phyloP scores from a whole-genome alignment of 2,797 vertebrate genomes.

The Hemibagrus guttatus region DNA sequence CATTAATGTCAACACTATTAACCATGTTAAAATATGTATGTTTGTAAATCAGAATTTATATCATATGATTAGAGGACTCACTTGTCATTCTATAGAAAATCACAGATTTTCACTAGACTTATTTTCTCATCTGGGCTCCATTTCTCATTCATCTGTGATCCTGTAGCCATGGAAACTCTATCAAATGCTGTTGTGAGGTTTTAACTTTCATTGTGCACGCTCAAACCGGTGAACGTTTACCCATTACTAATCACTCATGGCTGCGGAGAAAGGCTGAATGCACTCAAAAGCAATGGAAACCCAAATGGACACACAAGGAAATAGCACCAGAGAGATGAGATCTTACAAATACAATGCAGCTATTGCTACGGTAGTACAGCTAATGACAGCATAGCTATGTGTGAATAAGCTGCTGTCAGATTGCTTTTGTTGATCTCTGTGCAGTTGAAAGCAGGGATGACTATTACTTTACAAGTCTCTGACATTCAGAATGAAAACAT shows the following conservation, averaged over 20 bases:
- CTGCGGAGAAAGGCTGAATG: constrained; percentile 13
- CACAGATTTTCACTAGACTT: neutral
- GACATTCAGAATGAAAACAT: constrained; percentile 40
- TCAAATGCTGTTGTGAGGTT: constrained; percentile 35
- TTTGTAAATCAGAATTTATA: neutral
- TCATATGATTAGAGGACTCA: neutral
- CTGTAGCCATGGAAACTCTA: constrained; percentile 47
- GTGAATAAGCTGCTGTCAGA: constrained; percentile 48
- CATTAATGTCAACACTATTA: neutral
- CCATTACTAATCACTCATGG: constrained; percentile 28
- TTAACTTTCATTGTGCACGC: constrained; percentile 35
- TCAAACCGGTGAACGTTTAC: constrained; percentile 22
- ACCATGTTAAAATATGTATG: neutral
- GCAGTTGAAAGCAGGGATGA: constrained; percentile 40
- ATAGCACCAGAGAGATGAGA: constrained; percentile 13
- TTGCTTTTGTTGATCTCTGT: constrained; percentile 46
- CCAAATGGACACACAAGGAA: constrained; percentile 24
- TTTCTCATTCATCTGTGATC: constrained; percentile 26
- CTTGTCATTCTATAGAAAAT: constrained; percentile 7
- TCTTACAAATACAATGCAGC: constrained; percentile 20
- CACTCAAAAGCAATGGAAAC: constrained; percentile 27
- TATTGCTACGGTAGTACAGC: constrained; percentile 7
- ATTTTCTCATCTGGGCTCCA: constrained; percentile 27
- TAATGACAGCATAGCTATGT: constrained; percentile 35
- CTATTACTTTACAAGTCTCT: constrained; percentile 47